Base-by-base conservation (phyloP, 2,888 invertebrate genomes). In the Anthophora plumipes region DNA sequence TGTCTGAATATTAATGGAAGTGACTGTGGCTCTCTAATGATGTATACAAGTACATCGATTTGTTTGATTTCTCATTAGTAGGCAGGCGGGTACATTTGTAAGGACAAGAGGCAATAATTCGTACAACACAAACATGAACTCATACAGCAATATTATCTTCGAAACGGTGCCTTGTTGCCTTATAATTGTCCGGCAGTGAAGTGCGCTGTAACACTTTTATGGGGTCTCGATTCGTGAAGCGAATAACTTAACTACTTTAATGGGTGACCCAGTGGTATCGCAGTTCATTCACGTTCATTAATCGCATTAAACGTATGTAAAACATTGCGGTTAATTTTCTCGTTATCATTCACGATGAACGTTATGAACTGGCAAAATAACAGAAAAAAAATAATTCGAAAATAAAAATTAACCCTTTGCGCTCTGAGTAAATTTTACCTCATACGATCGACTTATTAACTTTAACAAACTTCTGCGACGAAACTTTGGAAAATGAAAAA, bases 141-240 rank as follows among this genome's bases (percentile, higher is more conserved):
- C 48, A 72, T 82, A 77, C 75, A 82, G 64, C 64, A 80, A 83
- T 41, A 83, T 80, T 84, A 73, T 82, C 68, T 50, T 43, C 50
- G 59, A 67, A 59, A 77, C 60, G 70, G 61, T 73, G 57, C 60
- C 68, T 57, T 67, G 76, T 60, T 25, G 68, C 39, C 64, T 68
- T 75, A 69, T 84, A 84, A 85, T 82, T 85, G 77, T 60, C 68
- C 54, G 59, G 57, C 63, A 52, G 68, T 37, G 63, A 86, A 82
- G 52, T 61, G 78, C 76, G 72, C 66, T 66, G 64, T 85, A 82
- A 82, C 68, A 82, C 74, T 80, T 86, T 86, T 84, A 86, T 80
- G 74, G 73, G 61, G 72, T 60, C 74, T 59, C 78, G 74, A 77
- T 76, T 83, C 85, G 86, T 86, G 83, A 77, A 83, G 76, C 75